phyloP scores from a whole-genome alignment of 2,113 vertebrate species.

The Phrynosoma blainvillii region DNA sequence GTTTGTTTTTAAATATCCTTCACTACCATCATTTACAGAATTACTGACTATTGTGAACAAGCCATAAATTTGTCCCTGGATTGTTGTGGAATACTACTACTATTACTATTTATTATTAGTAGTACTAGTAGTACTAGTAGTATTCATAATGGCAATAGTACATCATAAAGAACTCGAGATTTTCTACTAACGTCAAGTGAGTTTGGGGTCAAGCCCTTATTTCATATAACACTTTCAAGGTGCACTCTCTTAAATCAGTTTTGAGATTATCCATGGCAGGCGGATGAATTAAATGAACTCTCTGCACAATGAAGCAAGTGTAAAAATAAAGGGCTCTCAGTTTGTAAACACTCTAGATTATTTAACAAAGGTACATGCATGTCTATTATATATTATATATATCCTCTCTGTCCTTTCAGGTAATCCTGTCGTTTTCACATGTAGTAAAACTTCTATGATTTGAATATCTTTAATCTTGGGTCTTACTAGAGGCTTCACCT shows the following conservation, averaged over 20 bases:
- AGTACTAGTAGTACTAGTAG: no score
- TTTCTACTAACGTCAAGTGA: slow-evolving; percentile 21
- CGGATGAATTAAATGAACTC: slow-evolving; percentile 30
- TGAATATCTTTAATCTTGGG: slow-evolving; percentile 6
- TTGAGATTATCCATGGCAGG: slow-evolving; percentile 49
- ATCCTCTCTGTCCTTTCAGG: slow-evolving; percentile 58
- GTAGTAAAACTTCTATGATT: neutral
- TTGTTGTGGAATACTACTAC: slow-evolving; percentile 56
- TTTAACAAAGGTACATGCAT: slow-evolving; percentile 31
- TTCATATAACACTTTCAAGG: slow-evolving; percentile 57
- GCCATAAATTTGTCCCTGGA: slow-evolving; percentile 52
- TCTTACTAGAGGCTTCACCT: neutral
- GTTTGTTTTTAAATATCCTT: neutral
- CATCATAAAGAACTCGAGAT: slow-evolving; percentile 3
- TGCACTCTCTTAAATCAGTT: slow-evolving; percentile 37
- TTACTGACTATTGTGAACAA: slow-evolving; percentile 48
- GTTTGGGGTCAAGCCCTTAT: slow-evolving; percentile 35
- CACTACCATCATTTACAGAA: slow-evolving; percentile 48
- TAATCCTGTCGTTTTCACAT: slow-evolving; percentile 12
- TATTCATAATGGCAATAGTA: slow-evolving; percentile 19
- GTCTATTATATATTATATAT: slow-evolving; percentile 49
- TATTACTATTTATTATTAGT: neutral
- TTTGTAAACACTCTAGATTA: slow-evolving; percentile 17
- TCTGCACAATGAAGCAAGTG: slow-evolving; percentile 45
- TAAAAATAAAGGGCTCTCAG: slow-evolving; percentile 49